Base-by-base conservation (phyloP, 1,140 invertebrate species). In the Bombus picipes region DNA sequence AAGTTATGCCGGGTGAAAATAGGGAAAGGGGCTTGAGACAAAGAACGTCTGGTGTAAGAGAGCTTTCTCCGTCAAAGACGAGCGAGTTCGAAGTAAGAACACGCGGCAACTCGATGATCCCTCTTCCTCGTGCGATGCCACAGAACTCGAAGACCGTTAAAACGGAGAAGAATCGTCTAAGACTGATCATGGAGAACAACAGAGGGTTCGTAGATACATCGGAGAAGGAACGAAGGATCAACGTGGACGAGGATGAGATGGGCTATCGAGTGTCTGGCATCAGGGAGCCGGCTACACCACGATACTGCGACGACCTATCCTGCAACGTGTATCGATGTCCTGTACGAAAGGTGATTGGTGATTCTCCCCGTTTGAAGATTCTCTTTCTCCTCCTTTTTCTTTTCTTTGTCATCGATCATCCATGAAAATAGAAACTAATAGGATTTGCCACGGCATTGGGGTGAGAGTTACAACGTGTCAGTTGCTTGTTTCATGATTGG, bases 91-190 rank as follows among this genome's bases (percentile, higher is more conserved):
- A 89, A 28, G n/a, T 10, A 25, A 62, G 83, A n/a, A n/a, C 22
- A 32, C 84, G 83, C n/a, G 66, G 80, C 41, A 39, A 59, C 39
- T 81, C 93, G 43, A 91, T 94, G 79, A 95, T 95, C n/a, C 93
- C 94, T 22, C 59, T 94, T 32, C 90, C 92, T 0, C 91, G 88
- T 43, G 87, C 86, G n/a, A 86, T 79, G 12, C 86, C 59, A 13
- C 84, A 90, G 82, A 89, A 88, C 53, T 86, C 85, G 22, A 95
- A 95, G 78, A 85, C 92, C 34, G 90, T 83, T 0, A 94, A 95
- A 59, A 95, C 94, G 4, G 92, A 94, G 76, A 93, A 87, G 68
- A 95, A 95, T 87, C 92, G 92, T 10, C 72, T 94, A 53, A 88
- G 86, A 34, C 59, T 93, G 18, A 91, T 94, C 12, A 87, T 94